These are phyloP conservation scores for Vanacampus margaritifer DNA, from an alignment of 2,113 vertebrate species.

Conservation along the genomic window DNA sequence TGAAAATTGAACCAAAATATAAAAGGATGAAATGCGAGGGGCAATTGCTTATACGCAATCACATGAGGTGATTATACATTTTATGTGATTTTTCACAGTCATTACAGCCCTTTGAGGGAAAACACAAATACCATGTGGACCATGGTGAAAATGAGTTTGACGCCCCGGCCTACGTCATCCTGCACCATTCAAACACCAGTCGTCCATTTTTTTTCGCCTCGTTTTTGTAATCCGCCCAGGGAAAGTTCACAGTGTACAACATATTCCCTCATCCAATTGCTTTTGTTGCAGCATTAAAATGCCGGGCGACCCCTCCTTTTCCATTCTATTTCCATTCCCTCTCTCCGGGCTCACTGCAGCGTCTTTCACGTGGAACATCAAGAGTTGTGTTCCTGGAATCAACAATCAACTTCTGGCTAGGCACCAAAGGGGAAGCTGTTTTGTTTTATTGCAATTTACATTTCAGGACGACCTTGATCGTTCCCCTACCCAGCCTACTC, in stretches of 20 bases:
- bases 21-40: too few species aligned
- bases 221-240: not conserved
- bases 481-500: not conserved
- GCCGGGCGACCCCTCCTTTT: not conserved
- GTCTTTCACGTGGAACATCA: not conserved
- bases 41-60: too few species aligned
- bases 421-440: not conserved
- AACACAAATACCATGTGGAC: too few species aligned
- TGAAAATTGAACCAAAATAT: too few species aligned
- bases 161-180: constrained; percentile 3
- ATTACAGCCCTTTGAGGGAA: too few species aligned
- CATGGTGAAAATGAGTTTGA: not conserved
- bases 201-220: not conserved
- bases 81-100: too few species aligned
- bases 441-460: constrained; percentile 1
- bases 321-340: not conserved
- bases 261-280: not conserved
- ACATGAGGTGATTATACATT: too few species aligned
- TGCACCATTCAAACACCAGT: constrained; percentile 1
- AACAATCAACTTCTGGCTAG: constrained; percentile 9
- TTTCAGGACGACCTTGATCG: not conserved
- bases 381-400: not conserved
- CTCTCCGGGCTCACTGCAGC: not conserved
- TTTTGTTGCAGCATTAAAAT: not conserved
- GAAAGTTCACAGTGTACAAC: constrained; percentile 2